Base-by-base conservation (phyloP, 2,888 invertebrate genomes). In the Heteromyza rotundicornis region DNA sequence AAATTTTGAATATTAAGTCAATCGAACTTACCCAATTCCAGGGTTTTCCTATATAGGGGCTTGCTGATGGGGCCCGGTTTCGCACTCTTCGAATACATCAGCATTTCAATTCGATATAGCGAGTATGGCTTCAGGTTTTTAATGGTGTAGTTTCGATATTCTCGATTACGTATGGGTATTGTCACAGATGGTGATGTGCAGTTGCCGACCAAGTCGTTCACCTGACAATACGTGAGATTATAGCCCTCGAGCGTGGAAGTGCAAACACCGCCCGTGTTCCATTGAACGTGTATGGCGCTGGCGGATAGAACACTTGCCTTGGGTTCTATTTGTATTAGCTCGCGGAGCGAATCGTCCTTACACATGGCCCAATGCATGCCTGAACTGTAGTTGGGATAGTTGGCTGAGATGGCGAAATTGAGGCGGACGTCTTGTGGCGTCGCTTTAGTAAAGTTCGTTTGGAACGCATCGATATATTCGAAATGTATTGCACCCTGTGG, bases 291-390 rank as follows among this genome's bases (percentile, higher is more conserved):
- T 22, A 90, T 87, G 51, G 79, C 85, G 20, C 63, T 69, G 16
- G 70, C 62, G 24, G 70, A 70, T n/a, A 59, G 40, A 3, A 66
- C 59, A 2, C 22, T 65, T 27, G 64, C 62, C 47, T 70, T 68
- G 0, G 71, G 67, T 52, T 68, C 68, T 59, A 70, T 61, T 62
- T 72, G 70, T 62, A 68, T 68, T n/a, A 75, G 67, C 16, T 70
- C 70, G 17, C 64, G 69, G 2, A 64, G 63, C 16, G 68, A 49
- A 40, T 68, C 68, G 16, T 71, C 72, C 1, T 71, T 73, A 62
- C 94, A 94, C 44, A 87, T 86, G 3, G 92, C 90, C 93, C 93
- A 94, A 2, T 89, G 86, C 90, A 94, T 92, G 1, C 93, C 93
- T 79, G 92, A 92, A 65, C 90, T 92, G 64, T 85, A 85, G 17